Evolutionary conservation across 2,888 invertebrate species (phyloP).

Genomic region (Diachrysia chrysitis): DNA sequence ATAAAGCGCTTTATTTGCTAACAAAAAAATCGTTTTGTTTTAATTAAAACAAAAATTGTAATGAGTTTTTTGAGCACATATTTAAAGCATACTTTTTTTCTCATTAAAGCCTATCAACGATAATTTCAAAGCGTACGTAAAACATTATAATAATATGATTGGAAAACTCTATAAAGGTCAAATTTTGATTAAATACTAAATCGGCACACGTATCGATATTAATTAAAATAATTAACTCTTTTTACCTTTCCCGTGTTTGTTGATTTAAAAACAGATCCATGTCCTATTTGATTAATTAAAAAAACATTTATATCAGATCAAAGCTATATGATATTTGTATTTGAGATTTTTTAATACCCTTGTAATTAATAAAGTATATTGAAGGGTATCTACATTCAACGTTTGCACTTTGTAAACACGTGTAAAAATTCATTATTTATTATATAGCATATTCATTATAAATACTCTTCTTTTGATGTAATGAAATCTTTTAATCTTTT

Average conservation of each 20-base stretch:
- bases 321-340: background rate
- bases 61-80: background rate
- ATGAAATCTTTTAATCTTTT: background rate
- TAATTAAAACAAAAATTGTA: background rate
- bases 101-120: background rate
- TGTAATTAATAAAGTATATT: background rate
- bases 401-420: background rate
- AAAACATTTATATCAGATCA: background rate
- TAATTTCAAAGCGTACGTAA: background rate
- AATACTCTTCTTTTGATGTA: background rate
- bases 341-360: background rate
- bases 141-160: background rate
- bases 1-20: background rate
- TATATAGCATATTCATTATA: background rate
- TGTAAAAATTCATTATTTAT: background rate
- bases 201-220: background rate
- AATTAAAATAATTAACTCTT: background rate
- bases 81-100: background rate
- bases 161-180: background rate
- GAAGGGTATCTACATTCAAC: background rate
- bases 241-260: background rate
- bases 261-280: background rate
- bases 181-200: background rate
- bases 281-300: conserved; percentile 1
- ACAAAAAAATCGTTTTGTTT: background rate